Evolutionary conservation across 1,140 invertebrate species (phyloP), one percentile per base, ranked within the genome.

Genomic region (Calephelis nemesis): DNA sequence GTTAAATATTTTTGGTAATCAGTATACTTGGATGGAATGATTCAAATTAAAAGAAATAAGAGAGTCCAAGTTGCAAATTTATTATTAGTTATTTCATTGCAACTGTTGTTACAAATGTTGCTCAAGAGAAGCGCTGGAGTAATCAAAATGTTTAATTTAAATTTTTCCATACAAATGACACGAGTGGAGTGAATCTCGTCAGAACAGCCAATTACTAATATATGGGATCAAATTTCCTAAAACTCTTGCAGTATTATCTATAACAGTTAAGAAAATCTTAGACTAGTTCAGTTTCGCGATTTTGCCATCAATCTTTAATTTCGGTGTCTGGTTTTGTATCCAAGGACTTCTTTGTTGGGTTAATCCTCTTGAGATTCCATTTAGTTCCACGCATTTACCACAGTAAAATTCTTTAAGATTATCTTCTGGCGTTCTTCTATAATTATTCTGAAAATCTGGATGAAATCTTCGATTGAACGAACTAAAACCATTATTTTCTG

Each of bases 271-370:
- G 12, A 13, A 30, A 8, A 9, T 11, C 11, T 7, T 47, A 13
- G 62, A 82, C 84, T 83, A 88, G 74, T 91, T 86, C 81, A 91
- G 84, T 89, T 91, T 90, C 70, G 79, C 86, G 78, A 91, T 75
- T 85, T 91, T 91, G 19, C 88, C 89, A 50, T 91, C 88, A 62
- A 91, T 74, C 73, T 88, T 91, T 47, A 89, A 74, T 75, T 83
- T 91, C 11, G 79, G 78, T 48, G 88, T 90, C 15, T 88, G 87
- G 47, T 74, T 84, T 68, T 85, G 79, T 15, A 79, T 49, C 79
- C 83, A 83, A 13, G 76, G 63, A 65, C 79, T 81, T 12, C 74
- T 77, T 68, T 74, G 73, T 67, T 76, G 75, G 69, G 77, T 75
- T 1, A 66, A 62, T 69, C 86, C 85, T 9, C 76, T 79, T 73